Percentiles rank a stretch among this genome's conserved stretches.
These are phyloP conservation scores for Unio delphinus DNA, from an alignment of 2,888 invertebrate genomes.

Conservation along the genomic window DNA sequence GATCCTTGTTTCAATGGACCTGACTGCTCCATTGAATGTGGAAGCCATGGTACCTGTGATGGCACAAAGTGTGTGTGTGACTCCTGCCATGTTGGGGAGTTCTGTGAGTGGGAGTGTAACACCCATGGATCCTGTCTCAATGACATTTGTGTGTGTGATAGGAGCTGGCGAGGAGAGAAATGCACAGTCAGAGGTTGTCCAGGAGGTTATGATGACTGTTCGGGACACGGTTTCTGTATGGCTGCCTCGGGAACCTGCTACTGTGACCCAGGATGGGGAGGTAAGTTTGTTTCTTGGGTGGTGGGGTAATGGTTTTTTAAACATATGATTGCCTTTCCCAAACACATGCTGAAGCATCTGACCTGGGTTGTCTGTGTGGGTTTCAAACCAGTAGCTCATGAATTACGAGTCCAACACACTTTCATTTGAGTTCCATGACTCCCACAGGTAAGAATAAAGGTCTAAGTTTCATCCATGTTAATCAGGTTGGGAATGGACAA, in stretches of 20 bases:
- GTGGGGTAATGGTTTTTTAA: too few relatives aligned
- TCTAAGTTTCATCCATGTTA: too few relatives aligned
- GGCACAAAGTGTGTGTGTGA: conserved; percentile 48
- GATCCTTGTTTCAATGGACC: conserved; percentile 53
- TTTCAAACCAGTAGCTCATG: too few relatives aligned
- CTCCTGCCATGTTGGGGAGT: conserved; percentile 45
- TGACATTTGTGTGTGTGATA: conserved; percentile 38
- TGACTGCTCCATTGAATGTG: conserved; percentile 45
- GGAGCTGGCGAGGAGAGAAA: conserved; percentile 45
- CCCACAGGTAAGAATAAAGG: not conserved
- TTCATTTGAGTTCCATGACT: too few relatives aligned
- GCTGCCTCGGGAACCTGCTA: conserved; percentile 43
- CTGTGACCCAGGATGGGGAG: conserved; percentile 57
- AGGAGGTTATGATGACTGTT: conserved; percentile 39
- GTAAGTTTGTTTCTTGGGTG: conserved; percentile 16
- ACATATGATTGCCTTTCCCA: too few relatives aligned
- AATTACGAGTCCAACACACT: too few relatives aligned
- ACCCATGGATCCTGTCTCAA: conserved; percentile 41
- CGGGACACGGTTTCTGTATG: conserved; percentile 54
- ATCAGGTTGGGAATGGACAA: too few relatives aligned
- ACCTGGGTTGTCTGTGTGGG: too few relatives aligned
- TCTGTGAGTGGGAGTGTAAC: conserved; percentile 53
- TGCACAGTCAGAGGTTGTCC: conserved; percentile 51
- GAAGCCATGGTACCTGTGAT: conserved; percentile 43
- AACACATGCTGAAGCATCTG: too few relatives aligned